Evolutionary conservation across 2,797 vertebrate species (phyloP).

Genomic region (Buceros bicornis): DNA sequence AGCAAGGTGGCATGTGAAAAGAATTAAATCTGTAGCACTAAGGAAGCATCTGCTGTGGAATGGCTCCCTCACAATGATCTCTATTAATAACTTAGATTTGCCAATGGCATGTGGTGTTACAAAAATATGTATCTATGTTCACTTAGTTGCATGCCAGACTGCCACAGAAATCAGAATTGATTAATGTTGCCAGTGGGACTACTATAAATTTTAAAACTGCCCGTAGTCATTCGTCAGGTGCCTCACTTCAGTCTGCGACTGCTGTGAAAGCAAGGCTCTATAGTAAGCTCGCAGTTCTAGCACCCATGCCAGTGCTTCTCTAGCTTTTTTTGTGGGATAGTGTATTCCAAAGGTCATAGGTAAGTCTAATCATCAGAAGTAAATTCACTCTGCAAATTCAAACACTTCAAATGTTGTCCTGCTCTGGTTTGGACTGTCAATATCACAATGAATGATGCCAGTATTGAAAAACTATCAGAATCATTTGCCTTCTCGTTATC

Average conservation of each 20-base stretch:
- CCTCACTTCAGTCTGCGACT: neutral
- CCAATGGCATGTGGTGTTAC: neutral
- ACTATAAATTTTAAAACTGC: neutral
- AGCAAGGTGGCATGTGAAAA: constrained; percentile 18
- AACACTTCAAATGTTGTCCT: rapidly evolving
- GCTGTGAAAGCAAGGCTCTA: neutral
- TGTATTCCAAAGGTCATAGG: neutral
- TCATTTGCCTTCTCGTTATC: neutral
- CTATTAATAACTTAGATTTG: constrained; percentile 53
- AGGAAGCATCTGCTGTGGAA: constrained; percentile 47
- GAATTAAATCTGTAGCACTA: constrained; percentile 57
- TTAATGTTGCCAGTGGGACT: constrained; percentile 9
- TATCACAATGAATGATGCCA: neutral
- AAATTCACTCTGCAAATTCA: neutral
- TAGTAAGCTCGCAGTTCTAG: neutral
- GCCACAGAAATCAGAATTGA: constrained; percentile 15
- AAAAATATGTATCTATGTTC: constrained; percentile 54
- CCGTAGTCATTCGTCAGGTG: neutral
- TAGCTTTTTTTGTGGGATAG: neutral
- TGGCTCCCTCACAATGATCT: constrained; percentile 1
- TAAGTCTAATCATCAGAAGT: neutral
- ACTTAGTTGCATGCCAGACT: neutral
- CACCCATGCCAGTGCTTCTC: neutral
- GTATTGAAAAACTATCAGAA: neutral
- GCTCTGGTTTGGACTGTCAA: neutral